These are phyloP conservation scores for Nymphicus hollandicus DNA, from an alignment of 2,113 vertebrate genomes.

Conservation along the genomic window DNA sequence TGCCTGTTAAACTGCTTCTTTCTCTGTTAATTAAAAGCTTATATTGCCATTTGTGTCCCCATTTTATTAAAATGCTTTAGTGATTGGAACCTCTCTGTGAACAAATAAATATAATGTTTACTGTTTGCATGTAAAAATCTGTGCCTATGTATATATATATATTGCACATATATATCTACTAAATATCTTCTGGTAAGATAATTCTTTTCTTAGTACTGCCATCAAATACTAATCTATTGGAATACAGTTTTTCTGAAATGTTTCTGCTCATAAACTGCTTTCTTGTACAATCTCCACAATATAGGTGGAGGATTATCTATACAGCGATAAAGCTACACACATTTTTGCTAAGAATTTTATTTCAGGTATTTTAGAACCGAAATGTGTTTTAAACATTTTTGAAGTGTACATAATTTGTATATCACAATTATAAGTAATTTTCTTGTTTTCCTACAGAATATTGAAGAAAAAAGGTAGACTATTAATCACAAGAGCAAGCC, in stretches of 20 bases:
- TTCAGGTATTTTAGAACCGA: not conserved
- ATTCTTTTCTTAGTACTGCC: not conserved
- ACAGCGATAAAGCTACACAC: rapidly evolving
- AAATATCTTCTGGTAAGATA: not conserved
- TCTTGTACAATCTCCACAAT: not conserved
- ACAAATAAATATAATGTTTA: not conserved
- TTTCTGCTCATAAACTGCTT: not conserved
- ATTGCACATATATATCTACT: not conserved
- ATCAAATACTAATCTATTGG: not conserved
- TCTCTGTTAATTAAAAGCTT: constrained; percentile 42
- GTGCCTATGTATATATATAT: rapidly evolving
- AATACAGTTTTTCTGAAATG: not conserved
- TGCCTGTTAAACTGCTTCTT: constrained; percentile 15
- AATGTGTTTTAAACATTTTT: not conserved
- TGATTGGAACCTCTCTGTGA: not conserved
- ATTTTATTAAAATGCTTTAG: constrained; percentile 19
- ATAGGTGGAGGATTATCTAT: not conserved
- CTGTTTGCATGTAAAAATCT: not conserved
- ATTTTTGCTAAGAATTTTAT: not conserved
- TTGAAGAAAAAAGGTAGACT: not conserved
- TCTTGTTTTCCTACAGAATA: not conserved
- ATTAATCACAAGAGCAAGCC: not conserved
- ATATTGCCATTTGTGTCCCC: not conserved
- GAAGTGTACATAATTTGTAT: not conserved
- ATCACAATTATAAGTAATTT: not conserved